These are phyloP conservation scores for Drosophila miranda DNA, from an alignment of 1,140 invertebrate genomes.

Conservation along the genomic window DNA sequence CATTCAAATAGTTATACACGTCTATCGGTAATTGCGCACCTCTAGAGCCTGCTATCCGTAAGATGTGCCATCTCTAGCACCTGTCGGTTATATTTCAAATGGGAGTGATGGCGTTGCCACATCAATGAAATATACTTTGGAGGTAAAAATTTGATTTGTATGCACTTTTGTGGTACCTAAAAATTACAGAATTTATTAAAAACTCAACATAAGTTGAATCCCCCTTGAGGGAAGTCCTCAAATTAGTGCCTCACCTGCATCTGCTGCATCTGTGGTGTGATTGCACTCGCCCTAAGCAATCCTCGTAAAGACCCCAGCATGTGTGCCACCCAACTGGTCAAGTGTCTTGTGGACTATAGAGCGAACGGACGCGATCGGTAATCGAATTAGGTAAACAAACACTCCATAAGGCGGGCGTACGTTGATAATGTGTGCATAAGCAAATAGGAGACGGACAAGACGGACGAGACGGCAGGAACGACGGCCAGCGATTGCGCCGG, in stretches of 20 bases:
- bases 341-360: slow-evolving; percentile 74
- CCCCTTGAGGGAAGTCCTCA: no score
- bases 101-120: no score
- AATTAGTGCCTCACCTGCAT: slow-evolving; percentile 9
- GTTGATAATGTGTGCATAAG: slow-evolving; percentile 71
- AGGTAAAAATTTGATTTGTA: no score
- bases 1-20: not conserved
- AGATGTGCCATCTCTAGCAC: no score
- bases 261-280: slow-evolving; percentile 29
- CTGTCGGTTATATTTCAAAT: no score
- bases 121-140: no score
- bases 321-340: slow-evolving; percentile 76
- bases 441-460: slow-evolving; percentile 53
- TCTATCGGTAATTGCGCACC: not conserved
- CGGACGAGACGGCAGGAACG: slow-evolving; percentile 9
- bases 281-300: slow-evolving; percentile 24
- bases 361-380: slow-evolving; percentile 78
- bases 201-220: no score
- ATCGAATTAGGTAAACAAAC: slow-evolving; percentile 80
- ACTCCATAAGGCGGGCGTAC: slow-evolving; percentile 76
- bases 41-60: no score
- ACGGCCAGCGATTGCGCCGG: slow-evolving; percentile 60
- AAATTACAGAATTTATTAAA: no score
- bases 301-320: slow-evolving; percentile 15
- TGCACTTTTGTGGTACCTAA: no score